Base-by-base conservation (phyloP, 2,113 vertebrate species). In the Muntiacus reevesi region DNA sequence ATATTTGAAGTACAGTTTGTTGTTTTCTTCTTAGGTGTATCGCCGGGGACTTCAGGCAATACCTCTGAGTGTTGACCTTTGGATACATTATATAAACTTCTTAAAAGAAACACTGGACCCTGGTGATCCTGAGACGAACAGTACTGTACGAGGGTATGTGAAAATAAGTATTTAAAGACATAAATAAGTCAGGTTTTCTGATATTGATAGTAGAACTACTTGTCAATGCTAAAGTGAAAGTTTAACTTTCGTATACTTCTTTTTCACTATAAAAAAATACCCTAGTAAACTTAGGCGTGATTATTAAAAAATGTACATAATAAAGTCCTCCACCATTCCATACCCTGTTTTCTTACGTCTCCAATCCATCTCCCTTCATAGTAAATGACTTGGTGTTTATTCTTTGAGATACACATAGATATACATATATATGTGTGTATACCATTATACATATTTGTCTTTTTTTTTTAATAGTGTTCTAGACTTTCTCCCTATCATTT, bases 61-160 rank as follows among this genome's bases (percentile, higher is more conserved):
- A 98, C 99, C 99, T 95, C 99, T 99, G 98, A 99, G 99, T 96
- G 99, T 99, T 97, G 99, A 99, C 98, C 99, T 99, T 93, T 99
- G 99, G 99, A 99, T 99, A 98, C 99, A 99, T 98, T 99, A 99
- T 98, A 99, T 99, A 98, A 99, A 99, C 98, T 99, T 99, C 99
- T 98, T 99, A 97, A 99, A 99, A 98, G 99, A 99, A 95, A 99
- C 99, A 33, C 98, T 99, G 88, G 99, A 99, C 98, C 98, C 98
- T 74, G 98, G 76, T 82, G 99, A 99, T 82, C 99, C 99, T 6
- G 99, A 99, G 94, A 99, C 99, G 0, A 99, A 99, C 94, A 99
- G 98, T 74, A 99, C 99, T 64, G 99, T 99, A 96, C 97, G 99
- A 99, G 99, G 99, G 99, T 99, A 98, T 99, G 99, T 99, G 78